phyloP scores from a whole-genome alignment of 2,113 vertebrate species.

The Antechinus stuartii region DNA sequence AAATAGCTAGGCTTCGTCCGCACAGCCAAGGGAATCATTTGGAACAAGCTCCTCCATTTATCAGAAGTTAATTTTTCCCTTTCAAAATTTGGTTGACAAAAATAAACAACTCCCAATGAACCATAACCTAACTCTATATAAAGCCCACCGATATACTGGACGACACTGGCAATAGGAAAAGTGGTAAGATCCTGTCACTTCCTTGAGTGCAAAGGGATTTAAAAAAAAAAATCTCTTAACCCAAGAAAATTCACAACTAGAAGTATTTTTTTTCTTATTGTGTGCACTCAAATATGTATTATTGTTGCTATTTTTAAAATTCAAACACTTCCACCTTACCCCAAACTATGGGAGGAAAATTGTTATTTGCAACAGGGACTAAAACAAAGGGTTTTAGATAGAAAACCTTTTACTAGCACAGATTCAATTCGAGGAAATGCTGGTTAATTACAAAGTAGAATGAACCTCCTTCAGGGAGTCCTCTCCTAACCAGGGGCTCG shows the following conservation, averaged over 20 bases:
- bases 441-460: constrained; percentile 11
- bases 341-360: background rate
- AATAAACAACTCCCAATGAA: background rate
- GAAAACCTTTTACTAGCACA: constrained; percentile 27
- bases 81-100: background rate
- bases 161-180: background rate
- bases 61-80: constrained; percentile 4
- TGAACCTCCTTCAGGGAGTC: background rate
- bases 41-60: background rate
- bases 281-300: background rate
- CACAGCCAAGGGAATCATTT: constrained; percentile 26
- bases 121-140: background rate
- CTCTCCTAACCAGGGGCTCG: background rate
- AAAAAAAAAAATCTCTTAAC: constrained; percentile 28
- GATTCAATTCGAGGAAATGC: background rate
- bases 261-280: background rate
- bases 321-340: background rate
- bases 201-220: background rate
- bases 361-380: background rate
- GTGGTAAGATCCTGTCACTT: background rate
- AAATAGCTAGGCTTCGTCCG: background rate
- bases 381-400: background rate
- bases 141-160: background rate
- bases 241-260: constrained; percentile 3
- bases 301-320: constrained; percentile 24